Evolutionary conservation across 2,113 vertebrate genomes (phyloP).

Genomic region (Silurus asotus): DNA sequence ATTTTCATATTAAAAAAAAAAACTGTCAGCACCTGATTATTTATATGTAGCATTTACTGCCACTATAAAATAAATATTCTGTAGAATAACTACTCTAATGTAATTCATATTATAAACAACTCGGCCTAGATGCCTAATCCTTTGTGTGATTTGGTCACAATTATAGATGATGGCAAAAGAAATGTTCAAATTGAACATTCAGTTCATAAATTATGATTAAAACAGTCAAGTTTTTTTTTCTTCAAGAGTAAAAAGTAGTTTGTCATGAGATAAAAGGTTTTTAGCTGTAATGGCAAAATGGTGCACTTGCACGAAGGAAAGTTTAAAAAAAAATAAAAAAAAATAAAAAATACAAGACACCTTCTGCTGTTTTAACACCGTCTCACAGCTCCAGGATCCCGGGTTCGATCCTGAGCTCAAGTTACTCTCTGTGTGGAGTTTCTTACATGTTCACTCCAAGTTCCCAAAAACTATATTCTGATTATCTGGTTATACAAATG

Average conservation of each 20-base stretch:
- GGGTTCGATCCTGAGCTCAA: background rate
- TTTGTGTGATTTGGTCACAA: background rate
- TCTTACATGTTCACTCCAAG: background rate
- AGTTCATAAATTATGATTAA: background rate
- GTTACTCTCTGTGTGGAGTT: background rate
- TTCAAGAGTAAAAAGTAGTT: background rate
- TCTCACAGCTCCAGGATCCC: background rate
- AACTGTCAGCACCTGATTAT: background rate
- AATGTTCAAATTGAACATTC: background rate
- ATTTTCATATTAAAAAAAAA: background rate
- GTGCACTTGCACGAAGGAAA: background rate
- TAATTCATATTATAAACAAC: background rate
- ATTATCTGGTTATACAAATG: too few relatives aligned
- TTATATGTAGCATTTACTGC: background rate
- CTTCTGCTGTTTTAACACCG: background rate
- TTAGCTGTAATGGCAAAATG: background rate
- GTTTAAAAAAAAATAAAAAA: background rate
- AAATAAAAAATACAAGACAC: too few relatives aligned
- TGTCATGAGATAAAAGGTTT: background rate
- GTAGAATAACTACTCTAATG: background rate
- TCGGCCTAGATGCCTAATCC: background rate
- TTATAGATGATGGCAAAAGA: background rate
- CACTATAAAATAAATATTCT: background rate
- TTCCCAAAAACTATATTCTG: background rate
- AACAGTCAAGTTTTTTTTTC: too few relatives aligned